A percentile compares a stretch with the other conserved stretches of the same genome.
Conservation (phyloP, 2,797 vertebrate species). For the Rhadinocentrus ornatus region DNA sequence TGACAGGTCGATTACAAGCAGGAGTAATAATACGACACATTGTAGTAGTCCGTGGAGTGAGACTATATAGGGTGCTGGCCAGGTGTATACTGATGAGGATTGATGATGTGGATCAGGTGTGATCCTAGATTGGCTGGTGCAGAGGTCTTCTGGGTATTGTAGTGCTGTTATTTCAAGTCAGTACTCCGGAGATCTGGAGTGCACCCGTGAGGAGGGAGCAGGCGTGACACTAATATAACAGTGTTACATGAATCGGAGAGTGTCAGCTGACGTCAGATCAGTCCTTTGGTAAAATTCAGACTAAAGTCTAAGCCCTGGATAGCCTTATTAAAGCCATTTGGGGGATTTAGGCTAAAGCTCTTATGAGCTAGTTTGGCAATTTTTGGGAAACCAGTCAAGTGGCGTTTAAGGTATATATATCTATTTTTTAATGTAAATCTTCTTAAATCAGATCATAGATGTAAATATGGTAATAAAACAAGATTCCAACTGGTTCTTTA, state of each 20-base stretch:
- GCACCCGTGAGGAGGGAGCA: too few relatives aligned
- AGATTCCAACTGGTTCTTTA: conserved; percentile 46
- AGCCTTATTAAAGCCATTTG: conserved; percentile 60
- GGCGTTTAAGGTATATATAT: background rate
- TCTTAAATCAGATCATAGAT: conserved; percentile 30
- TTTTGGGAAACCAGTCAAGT: conserved; percentile 15
- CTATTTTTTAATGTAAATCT: conserved; percentile 50
- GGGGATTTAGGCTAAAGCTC: conserved; percentile 51
- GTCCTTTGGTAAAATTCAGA: conserved; percentile 29
- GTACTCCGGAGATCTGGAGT: too few relatives aligned
- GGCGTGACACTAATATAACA: too few relatives aligned
- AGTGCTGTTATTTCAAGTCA: too few relatives aligned
- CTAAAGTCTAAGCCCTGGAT: conserved; percentile 29
- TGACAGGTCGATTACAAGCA: too few relatives aligned
- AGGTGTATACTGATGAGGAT: too few relatives aligned
- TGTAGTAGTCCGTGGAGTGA: too few relatives aligned
- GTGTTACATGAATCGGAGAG: conserved; percentile 39
- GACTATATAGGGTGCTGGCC: too few relatives aligned
- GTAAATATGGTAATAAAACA: conserved; percentile 51
- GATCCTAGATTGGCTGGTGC: too few relatives aligned
- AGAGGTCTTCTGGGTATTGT: too few relatives aligned
- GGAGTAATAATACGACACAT: too few relatives aligned
- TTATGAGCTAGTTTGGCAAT: conserved; percentile 46
- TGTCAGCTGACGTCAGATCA: conserved; percentile 46
- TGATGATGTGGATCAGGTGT: too few relatives aligned